Evolutionary conservation across 2,888 invertebrate genomes (phyloP).

Genomic region (Synergus japonicus): DNA sequence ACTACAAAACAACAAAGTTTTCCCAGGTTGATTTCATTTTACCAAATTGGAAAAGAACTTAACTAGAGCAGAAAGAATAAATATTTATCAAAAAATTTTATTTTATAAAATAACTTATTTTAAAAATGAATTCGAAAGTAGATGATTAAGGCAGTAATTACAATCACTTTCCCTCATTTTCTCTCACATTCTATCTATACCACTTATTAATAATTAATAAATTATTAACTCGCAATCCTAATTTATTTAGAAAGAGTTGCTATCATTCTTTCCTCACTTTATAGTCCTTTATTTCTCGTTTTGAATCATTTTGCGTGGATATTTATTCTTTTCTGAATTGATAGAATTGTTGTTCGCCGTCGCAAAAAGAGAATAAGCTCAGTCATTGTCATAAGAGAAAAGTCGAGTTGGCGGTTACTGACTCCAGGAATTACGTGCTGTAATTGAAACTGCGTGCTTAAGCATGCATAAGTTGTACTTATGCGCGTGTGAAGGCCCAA

Average conservation of each 20-base stretch:
- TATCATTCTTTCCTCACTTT: neutral
- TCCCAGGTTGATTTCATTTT: neutral
- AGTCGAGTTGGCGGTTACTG: neutral
- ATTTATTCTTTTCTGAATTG: neutral
- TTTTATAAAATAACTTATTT: neutral
- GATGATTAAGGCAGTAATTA: conserved; percentile 1
- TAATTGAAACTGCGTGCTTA: neutral
- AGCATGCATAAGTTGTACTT: neutral
- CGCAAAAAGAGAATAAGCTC: neutral
- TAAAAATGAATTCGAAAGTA: conserved; percentile 35
- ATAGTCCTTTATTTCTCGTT: neutral
- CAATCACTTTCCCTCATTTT: conserved; percentile 23
- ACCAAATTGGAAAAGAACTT: neutral
- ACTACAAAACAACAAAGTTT: neutral
- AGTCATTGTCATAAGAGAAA: neutral
- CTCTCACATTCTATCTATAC: neutral
- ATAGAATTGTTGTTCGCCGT: neutral
- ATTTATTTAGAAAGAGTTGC: neutral
- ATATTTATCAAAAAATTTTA: neutral
- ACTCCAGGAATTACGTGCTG: neutral
- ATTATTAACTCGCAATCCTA: neutral
- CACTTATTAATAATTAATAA: conserved; percentile 11
- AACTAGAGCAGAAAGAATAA: conserved; percentile 18
- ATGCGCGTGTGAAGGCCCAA: neutral
- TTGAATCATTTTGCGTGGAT: neutral